Conservation (phyloP, 2,888 invertebrate species). For the Callimorpha dominula region DNA sequence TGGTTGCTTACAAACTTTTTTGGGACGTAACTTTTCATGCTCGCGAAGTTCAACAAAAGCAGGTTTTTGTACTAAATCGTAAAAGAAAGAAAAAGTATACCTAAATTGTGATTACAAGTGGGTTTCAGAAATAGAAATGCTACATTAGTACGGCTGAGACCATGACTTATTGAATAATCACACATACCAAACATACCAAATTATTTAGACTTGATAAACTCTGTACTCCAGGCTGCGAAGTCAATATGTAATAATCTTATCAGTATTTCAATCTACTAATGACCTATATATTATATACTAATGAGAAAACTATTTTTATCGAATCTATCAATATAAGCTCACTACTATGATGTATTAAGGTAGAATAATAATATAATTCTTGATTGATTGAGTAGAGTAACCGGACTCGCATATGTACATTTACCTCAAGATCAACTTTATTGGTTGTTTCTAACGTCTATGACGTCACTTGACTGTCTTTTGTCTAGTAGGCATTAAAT, state of each 20-base stretch:
- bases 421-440: neutral
- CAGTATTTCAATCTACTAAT: neutral
- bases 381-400: neutral
- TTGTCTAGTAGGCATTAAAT: neutral
- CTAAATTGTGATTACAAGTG: conserved; percentile 34
- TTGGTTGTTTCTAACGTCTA: neutral
- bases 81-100: conserved; percentile 29
- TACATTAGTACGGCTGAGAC: neutral
- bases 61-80: conserved; percentile 44
- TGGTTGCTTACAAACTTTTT: conserved; percentile 42
- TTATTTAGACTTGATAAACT: neutral
- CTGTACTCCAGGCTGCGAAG: neutral
- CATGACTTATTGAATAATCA: too few species aligned
- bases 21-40: conserved; percentile 44
- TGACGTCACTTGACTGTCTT: neutral
- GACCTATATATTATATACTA: too few species aligned
- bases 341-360: neutral
- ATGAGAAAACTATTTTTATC: neutral
- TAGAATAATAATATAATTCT: neutral
- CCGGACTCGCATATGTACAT: neutral
- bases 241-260: too few species aligned
- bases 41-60: conserved; percentile 33
- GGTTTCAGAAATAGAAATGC: neutral
- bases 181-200: neutral
- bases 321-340: neutral